These are phyloP conservation scores for Bilobella aurantiaca DNA, from an alignment of 1,140 invertebrate species.

Conservation along the genomic window DNA sequence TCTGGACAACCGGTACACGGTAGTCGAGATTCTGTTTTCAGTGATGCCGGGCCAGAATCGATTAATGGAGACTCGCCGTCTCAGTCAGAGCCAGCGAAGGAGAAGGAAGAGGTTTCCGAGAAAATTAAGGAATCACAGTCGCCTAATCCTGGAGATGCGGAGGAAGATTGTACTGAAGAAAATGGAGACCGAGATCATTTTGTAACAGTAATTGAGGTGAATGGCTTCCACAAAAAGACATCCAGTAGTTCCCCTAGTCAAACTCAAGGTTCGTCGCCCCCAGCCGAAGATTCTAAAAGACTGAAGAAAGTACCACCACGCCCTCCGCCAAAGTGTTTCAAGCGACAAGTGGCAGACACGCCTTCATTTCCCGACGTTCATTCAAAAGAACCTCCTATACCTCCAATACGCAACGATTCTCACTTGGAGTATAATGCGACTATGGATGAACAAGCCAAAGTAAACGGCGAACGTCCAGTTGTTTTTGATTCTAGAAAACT, in stretches of 20 bases:
- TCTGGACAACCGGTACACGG: too few relatives aligned
- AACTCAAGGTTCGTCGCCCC: constrained; percentile 15
- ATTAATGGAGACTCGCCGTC: not conserved
- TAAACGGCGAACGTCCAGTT: constrained; percentile 12
- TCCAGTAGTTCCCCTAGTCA: not conserved
- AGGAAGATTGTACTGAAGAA: constrained; percentile 3
- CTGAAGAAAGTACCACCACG: constrained; percentile 38
- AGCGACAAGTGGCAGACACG: constrained; percentile 13
- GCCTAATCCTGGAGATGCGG: not conserved
- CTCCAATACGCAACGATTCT: not conserved
- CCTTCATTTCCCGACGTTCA: too few relatives aligned
- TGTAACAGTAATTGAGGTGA: constrained; percentile 79
- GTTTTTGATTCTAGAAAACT: constrained; percentile 30
- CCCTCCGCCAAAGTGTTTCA: constrained; percentile 39
- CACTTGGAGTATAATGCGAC: not conserved
- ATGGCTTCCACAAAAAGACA: constrained; percentile 40
- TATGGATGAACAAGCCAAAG: not conserved
- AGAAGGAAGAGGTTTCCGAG: not conserved
- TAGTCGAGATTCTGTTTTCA: too few relatives aligned
- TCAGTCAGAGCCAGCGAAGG: not conserved
- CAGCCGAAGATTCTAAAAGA: constrained; percentile 27
- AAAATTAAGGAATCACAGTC: not conserved
- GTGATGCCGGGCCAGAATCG: too few relatives aligned
- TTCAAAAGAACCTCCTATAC: too few relatives aligned
- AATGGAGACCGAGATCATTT: constrained; percentile 47